A percentile compares a stretch with the other conserved stretches of the same genome.
These are phyloP conservation scores for Ptiloglossa arizonensis DNA, from an alignment of 1,140 invertebrate species.

Conservation along the genomic window DNA sequence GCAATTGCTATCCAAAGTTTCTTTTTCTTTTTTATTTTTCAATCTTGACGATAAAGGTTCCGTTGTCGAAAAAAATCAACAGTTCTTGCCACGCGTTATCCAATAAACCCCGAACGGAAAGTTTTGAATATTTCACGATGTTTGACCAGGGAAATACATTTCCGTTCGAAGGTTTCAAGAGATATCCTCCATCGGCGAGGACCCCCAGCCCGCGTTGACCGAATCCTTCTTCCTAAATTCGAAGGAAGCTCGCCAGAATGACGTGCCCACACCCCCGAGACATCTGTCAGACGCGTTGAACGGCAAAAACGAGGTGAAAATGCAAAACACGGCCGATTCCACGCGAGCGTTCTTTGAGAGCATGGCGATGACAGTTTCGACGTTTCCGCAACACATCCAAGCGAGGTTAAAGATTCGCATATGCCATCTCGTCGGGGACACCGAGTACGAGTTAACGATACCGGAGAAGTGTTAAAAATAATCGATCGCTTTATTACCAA, in stretches of 20 bases:
- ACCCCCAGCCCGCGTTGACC: neutral
- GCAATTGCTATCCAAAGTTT: too few relatives aligned
- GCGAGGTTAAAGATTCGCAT: constrained; percentile 62
- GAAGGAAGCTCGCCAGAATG: neutral
- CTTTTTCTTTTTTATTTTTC: too few relatives aligned
- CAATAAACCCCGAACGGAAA: too few relatives aligned
- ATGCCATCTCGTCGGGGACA: constrained; percentile 61
- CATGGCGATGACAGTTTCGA: constrained; percentile 65
- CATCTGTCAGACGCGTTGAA: neutral
- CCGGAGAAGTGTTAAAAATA: constrained; percentile 27
- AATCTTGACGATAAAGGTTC: too few relatives aligned
- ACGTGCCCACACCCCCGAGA: neutral
- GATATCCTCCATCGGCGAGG: neutral
- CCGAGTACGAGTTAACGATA: constrained; percentile 56
- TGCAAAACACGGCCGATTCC: constrained; percentile 41
- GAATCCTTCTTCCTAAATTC: neutral
- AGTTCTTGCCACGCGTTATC: too few relatives aligned
- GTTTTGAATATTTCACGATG: too few relatives aligned
- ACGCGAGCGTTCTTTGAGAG: constrained; percentile 68
- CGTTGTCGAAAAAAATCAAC: too few relatives aligned
- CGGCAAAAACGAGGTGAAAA: constrained; percentile 43
- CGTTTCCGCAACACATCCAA: constrained; percentile 65
- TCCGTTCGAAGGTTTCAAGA: neutral
- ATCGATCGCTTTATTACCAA: neutral
- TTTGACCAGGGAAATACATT: too few relatives aligned